phyloP scores from a whole-genome alignment of 2,888 invertebrate species.

The Heliconius sara region DNA sequence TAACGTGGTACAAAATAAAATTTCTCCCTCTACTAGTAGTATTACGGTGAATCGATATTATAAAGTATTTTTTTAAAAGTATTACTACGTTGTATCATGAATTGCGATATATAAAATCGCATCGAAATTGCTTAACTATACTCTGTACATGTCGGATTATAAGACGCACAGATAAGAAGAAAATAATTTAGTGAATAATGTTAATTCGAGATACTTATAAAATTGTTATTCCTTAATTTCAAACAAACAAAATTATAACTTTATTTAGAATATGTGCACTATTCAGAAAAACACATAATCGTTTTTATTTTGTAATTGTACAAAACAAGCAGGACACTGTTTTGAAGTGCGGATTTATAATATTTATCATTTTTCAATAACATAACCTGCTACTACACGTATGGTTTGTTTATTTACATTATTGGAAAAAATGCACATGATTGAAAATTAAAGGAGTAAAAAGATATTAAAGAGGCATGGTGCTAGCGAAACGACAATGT shows the following conservation, averaged over 20 bases:
- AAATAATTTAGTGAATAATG: neutral
- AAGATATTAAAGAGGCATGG: constrained; percentile 62
- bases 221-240: neutral
- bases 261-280: neutral
- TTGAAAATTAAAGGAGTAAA: constrained; percentile 16
- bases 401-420: neutral
- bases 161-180: neutral
- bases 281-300: neutral
- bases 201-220: neutral
- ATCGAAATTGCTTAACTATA: neutral
- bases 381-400: constrained; percentile 7
- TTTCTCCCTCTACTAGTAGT: too few relatives aligned
- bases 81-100: neutral
- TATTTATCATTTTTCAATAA: constrained; percentile 9
- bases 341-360: neutral
- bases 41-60: too few relatives aligned
- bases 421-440: neutral
- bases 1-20: too few relatives aligned
- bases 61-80: neutral
- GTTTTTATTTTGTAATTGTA: neutral
- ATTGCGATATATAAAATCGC: neutral
- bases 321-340: too few relatives aligned
- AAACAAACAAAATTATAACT: neutral
- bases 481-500: constrained; percentile 67
- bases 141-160: neutral